Evolutionary conservation across 2,113 vertebrate species (phyloP), one percentile per base, ranked within the genome.

Genomic region (Cinclus cinclus): DNA sequence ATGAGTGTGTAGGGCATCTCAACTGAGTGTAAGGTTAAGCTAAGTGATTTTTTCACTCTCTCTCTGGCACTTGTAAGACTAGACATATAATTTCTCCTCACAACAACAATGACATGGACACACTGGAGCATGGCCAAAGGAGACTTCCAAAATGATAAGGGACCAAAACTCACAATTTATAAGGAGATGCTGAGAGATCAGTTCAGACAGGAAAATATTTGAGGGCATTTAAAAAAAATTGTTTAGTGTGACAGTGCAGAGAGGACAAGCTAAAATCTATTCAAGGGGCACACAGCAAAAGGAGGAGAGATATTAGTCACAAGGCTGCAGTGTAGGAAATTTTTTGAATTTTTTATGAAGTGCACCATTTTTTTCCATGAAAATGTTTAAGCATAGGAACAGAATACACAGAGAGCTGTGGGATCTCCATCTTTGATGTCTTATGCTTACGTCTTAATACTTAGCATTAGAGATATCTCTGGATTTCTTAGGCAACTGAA

Each of bases 91-190:
- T 52, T 70, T 75, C n/a, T 88, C 15, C 17, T 18, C 33, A 50
- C 14, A 13, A 39, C 9, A 11, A 21, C 27, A 44, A 41, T 19
- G 22, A 49, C 47, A 24, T 37, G 37, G 46, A 62, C n/a, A 46
- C 16, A 13, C 8, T 25, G 60, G 52, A 90, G 4, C 16, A 41
- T 25, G 28, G 6, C 46, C 28, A 39, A 27, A 30, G 15, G 7
- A 87, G 28, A 8, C 46, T 74, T 87, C n/a, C n/a, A 22, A 70
- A 18, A 24, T 9, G 2, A 27, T 62, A 58, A 62, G 19, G 37
- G 6, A 35, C 15, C 22, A 53, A 73, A 73, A n/a, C 5, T 53
- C 31, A 44, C 0, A 0, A 25, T 30, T 6, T 33, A 6, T 47
- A 70, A 83, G 42, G 5, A 75, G n/a, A 62, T 8, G 12, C 5